Evolutionary conservation across 2,113 vertebrate genomes (phyloP), one percentile per base, ranked within the genome.

Genomic region (Trachemys scripta): DNA sequence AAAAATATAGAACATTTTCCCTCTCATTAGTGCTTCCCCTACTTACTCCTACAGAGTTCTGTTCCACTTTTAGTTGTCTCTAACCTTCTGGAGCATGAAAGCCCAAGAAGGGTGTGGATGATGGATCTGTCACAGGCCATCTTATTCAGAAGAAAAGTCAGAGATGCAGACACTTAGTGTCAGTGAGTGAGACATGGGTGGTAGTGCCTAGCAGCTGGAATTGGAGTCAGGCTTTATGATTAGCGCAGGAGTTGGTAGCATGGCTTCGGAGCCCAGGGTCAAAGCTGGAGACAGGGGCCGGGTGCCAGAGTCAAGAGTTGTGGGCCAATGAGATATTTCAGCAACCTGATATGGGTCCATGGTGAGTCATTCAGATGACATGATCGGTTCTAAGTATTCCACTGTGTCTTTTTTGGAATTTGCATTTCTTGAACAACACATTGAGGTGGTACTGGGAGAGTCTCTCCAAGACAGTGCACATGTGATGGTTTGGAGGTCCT

Each of bases 51-150:
- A 47, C 11, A 25, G 22, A 78, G 13, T 95, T 85, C 47, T 87
- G 92, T 96, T 90, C 85, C 85, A 38, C 69, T 94, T 95, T 94
- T 57, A 65, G 85, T 91, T 96, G 90, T 94, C 87, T 80, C 75
- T 72, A 80, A 57, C 6, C 31, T 82, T 49, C n/a, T 29, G 57
- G 79, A 90, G 85, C 72, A 90, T 47, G 75, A 78, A 96, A 96
- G 69, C 16, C 69, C 51, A 86, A 80, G 25, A 78, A 25, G 88
- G 95, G 53, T 89, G 75, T 89, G 31, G 84, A 88, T 84, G 82
- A 3, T 6, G 75, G 89, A 79, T 95, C 87, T 38, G 19, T 72
- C 17, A 38, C 65, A 78, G 29, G 38, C 7, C 9, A 19, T 45
- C 6, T 88, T 62, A 49, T 93, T 62, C 62, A 57, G 1, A 1